These are phyloP conservation scores for Crossaster papposus DNA, from an alignment of 53 echinoderm and acorn worm genomes.

Conservation along the genomic window DNA sequence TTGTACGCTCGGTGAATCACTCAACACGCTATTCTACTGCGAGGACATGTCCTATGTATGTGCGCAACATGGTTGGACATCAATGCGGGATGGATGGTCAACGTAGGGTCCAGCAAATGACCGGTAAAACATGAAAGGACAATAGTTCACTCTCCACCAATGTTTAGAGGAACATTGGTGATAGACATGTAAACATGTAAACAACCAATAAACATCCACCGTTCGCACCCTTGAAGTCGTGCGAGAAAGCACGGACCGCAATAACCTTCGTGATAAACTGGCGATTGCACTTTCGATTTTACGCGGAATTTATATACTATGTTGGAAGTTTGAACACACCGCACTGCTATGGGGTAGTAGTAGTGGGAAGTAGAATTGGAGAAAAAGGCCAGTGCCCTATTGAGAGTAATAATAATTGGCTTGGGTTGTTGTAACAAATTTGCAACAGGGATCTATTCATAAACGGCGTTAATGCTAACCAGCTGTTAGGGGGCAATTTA, in stretches of 20 bases:
- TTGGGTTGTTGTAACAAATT: slow-evolving; percentile 45
- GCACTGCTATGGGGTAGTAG: neutral
- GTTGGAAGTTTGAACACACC: neutral
- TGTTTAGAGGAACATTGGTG: neutral
- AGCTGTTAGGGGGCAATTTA: slow-evolving; percentile 36
- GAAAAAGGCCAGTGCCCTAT: neutral
- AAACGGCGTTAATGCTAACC: slow-evolving; percentile 59
- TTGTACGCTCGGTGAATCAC: slow-evolving; percentile 30
- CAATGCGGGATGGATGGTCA: too few species aligned
- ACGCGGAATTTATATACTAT: neutral
- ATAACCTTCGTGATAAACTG: neutral
- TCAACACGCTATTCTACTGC: slow-evolving; percentile 34
- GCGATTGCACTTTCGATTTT: neutral
- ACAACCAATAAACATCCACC: slow-evolving; percentile 32
- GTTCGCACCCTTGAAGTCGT: neutral
- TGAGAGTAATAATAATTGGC: slow-evolving; percentile 7
- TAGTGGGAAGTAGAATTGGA: neutral
- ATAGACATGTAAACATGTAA: slow-evolving; percentile 35
- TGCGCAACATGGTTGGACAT: neutral
- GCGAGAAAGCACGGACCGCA: neutral
- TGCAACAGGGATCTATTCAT: slow-evolving; percentile 37
- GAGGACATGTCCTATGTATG: neutral
- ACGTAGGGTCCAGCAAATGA: too few species aligned
- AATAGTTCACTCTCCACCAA: neutral
- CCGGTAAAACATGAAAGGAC: neutral